Conservation (phyloP, 2,888 invertebrate genomes). For the Lithosia quadra region DNA sequence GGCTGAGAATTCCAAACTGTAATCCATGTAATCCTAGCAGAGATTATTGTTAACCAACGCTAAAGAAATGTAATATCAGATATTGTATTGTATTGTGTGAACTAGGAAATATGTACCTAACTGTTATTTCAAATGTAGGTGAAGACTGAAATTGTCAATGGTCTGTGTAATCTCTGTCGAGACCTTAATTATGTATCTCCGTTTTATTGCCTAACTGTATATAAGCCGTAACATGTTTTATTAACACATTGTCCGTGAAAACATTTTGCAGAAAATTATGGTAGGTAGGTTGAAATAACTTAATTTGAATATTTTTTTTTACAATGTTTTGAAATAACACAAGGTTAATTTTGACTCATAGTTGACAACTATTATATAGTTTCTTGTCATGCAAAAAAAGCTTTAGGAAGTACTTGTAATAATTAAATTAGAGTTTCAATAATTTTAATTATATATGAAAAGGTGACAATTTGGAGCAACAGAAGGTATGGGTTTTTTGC, state of each 20-base stretch:
- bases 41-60: slow-evolving; percentile 46
- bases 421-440: background rate
- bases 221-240: slow-evolving; percentile 12
- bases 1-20: slow-evolving; percentile 42
- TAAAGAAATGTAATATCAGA: slow-evolving; percentile 18
- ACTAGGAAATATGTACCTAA: slow-evolving; percentile 43
- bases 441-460: too few species aligned
- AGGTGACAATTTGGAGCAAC: too few species aligned
- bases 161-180: slow-evolving; percentile 8
- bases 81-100: slow-evolving; percentile 38
- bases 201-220: slow-evolving; percentile 14
- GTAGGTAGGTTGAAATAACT: background rate
- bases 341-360: background rate
- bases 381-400: background rate
- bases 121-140: slow-evolving; percentile 32
- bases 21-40: slow-evolving; percentile 63
- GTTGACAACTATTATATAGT: background rate
- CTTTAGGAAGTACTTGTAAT: background rate
- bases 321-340: background rate
- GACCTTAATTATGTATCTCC: slow-evolving; percentile 13
- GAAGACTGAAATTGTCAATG: slow-evolving; percentile 22
- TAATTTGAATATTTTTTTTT: background rate
- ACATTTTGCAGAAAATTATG: background rate
- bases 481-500: too few species aligned
- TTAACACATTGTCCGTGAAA: slow-evolving; percentile 5